Evolutionary conservation across 2,888 invertebrate genomes (phyloP), one percentile per base, ranked within the genome.

Genomic region (Thymelicus acteon): DNA sequence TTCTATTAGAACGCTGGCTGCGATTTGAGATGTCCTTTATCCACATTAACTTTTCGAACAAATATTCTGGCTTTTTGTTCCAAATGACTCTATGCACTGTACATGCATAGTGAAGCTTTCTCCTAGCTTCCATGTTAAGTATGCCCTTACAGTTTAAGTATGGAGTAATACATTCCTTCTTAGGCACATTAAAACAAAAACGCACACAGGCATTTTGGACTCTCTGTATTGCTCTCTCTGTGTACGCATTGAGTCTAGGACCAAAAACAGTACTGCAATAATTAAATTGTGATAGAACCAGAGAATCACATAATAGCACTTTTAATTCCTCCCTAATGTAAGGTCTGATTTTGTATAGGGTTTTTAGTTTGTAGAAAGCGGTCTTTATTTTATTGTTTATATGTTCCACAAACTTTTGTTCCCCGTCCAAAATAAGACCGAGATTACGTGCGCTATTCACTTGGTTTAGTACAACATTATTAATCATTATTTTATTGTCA

Each of bases 351-450:
- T 62, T 24, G 49, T 62, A 62, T 1, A 68, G 19, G 1, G 54
- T 68, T 44, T 68, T 68, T 0, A 62, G 31, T 44, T 68, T 68
- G 3, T 40, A n/a, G 57, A 68, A 68, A 24, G 68, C 68, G 2
- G 31, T 57, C 15, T 24, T 61, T 12, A 68, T 61, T 62, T 62
- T 68, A 15, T 57, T 54, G 24, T 44, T 31, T 1, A 58, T 19
- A 31, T 66, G 58, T n/a, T 66, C 65, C 10, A 19, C 13, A 47
- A 54, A 68, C 19, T 68, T 68, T 62, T 68, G 68, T 15, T 68
- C 61, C 13, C 44, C 61, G 15, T 68, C 68, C 10, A 62, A 19
- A 6, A 68, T 68, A 12, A 68, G 24, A 15, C 68, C 68, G 2
- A 68, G 47, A 15, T 68, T 68, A 8, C 68, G 54, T 15, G 61